phyloP scores from a whole-genome alignment of 2,888 invertebrate species.

The Pristionchus maxplancki region DNA sequence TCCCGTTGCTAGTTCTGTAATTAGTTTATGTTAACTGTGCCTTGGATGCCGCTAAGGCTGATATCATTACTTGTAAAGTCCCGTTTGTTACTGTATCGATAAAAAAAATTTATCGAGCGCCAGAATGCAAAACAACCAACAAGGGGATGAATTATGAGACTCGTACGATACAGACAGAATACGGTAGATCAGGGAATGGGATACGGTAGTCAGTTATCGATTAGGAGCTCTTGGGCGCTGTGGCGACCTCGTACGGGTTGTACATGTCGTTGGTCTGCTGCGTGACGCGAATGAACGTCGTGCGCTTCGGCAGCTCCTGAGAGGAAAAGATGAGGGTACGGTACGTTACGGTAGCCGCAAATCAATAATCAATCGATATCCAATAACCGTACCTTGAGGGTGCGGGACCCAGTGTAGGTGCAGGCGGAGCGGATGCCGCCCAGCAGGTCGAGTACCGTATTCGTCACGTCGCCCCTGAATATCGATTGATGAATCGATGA shows the following conservation, averaged over 20 bases:
- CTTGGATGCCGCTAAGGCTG: not conserved
- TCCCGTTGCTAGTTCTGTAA: slow-evolving; percentile 9
- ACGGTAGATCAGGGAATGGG: not conserved
- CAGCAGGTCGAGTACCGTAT: slow-evolving; percentile 87
- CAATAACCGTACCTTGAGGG: slow-evolving; percentile 81
- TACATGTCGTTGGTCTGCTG: slow-evolving; percentile 86
- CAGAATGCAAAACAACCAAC: not conserved
- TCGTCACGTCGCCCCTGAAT: slow-evolving; percentile 86
- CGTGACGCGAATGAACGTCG: slow-evolving; percentile 93
- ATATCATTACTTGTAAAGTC: not conserved
- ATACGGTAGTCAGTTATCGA: not conserved
- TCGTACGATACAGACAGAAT: not conserved
- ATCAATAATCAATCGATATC: not conserved
- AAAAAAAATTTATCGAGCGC: not conserved
- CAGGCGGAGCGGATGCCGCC: slow-evolving; percentile 93
- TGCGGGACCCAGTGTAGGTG: slow-evolving; percentile 91
- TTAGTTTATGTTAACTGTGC: not conserved
- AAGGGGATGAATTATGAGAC: not conserved
- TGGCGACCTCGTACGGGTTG: slow-evolving; percentile 64
- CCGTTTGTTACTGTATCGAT: slow-evolving; percentile 8
- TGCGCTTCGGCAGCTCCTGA: slow-evolving; percentile 84
- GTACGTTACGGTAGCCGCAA: not conserved
- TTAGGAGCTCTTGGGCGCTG: not conserved
- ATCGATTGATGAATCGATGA: not conserved
- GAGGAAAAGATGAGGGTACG: slow-evolving; percentile 77